Evolutionary conservation across 2,797 vertebrate genomes (phyloP).

Genomic region (Epinephelus malabaricus): DNA sequence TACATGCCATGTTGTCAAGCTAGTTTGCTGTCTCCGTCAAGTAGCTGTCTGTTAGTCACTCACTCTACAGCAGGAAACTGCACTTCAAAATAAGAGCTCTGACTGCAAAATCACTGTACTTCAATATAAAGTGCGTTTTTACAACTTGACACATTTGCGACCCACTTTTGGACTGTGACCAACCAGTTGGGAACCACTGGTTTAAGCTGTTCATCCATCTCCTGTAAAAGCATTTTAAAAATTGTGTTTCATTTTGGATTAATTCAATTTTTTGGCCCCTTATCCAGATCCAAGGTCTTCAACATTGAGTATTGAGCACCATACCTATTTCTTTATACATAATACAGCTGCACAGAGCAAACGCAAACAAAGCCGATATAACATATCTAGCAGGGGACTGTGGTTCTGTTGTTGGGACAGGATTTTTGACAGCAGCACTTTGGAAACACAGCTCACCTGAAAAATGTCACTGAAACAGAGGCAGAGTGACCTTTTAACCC

Average conservation of each 20-base stretch:
- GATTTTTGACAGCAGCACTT: slow-evolving; percentile 10
- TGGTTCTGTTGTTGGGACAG: not conserved
- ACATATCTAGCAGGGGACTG: too few relatives aligned
- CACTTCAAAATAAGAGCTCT: too few relatives aligned
- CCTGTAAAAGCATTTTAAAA: not conserved
- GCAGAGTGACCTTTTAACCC: slow-evolving; percentile 23
- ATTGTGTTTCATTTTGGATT: not conserved
- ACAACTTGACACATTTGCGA: too few relatives aligned
- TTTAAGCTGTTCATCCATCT: not conserved
- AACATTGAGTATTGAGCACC: not conserved
- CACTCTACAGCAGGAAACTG: too few relatives aligned
- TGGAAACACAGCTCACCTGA: slow-evolving; percentile 6
- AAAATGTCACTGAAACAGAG: slow-evolving; percentile 5
- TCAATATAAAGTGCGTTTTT: too few relatives aligned
- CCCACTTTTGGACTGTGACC: too few relatives aligned
- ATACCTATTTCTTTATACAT: not conserved
- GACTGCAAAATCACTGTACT: too few relatives aligned
- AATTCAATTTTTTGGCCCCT: not conserved
- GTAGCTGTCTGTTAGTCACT: too few relatives aligned
- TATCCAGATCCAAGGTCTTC: not conserved
- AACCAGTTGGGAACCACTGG: too few relatives aligned
- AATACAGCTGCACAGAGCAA: not conserved
- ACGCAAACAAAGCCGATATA: too few relatives aligned
- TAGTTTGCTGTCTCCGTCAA: too few relatives aligned
- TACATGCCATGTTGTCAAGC: too few relatives aligned